Percentiles rank a stretch among this genome's conserved stretches.
Conservation (phyloP, 2,888 invertebrate genomes). For the Rhagium mordax region DNA sequence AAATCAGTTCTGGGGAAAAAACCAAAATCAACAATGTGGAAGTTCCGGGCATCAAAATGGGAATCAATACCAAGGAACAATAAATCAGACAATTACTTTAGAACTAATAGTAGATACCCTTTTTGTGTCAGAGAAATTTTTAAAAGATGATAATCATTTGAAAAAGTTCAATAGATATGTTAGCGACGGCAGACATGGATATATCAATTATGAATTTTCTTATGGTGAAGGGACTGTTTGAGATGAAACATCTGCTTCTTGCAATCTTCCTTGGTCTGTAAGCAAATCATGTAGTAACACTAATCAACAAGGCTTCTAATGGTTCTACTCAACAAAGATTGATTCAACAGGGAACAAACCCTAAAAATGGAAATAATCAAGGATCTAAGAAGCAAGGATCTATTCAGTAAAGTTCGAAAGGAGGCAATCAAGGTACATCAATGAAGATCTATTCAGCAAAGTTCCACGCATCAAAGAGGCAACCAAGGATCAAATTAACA, state of each 20-base stretch:
- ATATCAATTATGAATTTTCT: conserved; percentile 79
- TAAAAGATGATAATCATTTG: conserved; percentile 79
- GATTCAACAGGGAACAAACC: conserved; percentile 31
- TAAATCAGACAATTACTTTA: conserved; percentile 2
- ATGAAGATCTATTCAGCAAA: no score
- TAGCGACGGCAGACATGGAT: conserved; percentile 74
- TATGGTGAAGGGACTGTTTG: conserved; percentile 86
- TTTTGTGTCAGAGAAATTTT: conserved; percentile 80
- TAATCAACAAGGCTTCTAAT: conserved; percentile 26
- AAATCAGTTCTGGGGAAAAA: conserved; percentile 30
- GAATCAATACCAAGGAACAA: conserved; percentile 32
- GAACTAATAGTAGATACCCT: conserved; percentile 38
- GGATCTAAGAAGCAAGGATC: conserved; percentile 42
- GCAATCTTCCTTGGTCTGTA: conserved; percentile 81
- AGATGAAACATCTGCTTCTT: conserved; percentile 79
- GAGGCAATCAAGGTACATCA: no score
- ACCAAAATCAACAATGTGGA: conserved; percentile 17
- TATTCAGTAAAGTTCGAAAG: conserved; percentile 32
- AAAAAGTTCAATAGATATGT: conserved; percentile 86
- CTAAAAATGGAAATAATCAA: conserved; percentile 38
- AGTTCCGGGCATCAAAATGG: conserved; percentile 13
- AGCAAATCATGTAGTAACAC: conserved; percentile 53
- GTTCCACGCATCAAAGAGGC: conserved; percentile 34
- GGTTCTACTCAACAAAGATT: no score
- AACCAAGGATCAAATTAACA: no score